A percentile compares a stretch with the other conserved stretches of the same genome.
Evolutionary conservation across 2,797 vertebrate genomes (phyloP).

Genomic region (Melopsittacus undulatus): DNA sequence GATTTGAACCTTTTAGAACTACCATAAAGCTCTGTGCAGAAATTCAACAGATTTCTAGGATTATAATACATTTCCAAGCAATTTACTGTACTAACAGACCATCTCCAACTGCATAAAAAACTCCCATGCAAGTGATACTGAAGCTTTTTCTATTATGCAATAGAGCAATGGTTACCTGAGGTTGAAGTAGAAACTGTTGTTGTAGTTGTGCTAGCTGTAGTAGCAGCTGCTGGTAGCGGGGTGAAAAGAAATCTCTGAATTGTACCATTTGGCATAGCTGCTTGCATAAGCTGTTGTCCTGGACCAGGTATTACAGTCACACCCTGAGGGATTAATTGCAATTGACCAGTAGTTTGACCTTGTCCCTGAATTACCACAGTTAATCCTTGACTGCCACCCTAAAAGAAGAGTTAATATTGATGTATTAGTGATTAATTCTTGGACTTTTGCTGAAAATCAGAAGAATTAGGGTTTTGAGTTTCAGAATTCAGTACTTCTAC

Average conservation of each 20-base stretch:
- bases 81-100: background rate
- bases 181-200: slow-evolving; percentile 80
- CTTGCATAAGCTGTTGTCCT: slow-evolving; percentile 98
- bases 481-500: background rate
- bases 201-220: slow-evolving; percentile 79
- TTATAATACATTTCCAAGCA: background rate
- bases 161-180: slow-evolving; percentile 76
- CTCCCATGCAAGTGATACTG: accelerated
- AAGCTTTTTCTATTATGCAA: background rate
- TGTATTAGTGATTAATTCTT: background rate
- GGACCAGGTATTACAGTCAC: slow-evolving; percentile 93
- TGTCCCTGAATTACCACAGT: slow-evolving; percentile 97
- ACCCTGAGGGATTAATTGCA: slow-evolving; percentile 95
- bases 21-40: background rate
- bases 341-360: slow-evolving; percentile 94
- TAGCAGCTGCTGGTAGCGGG: slow-evolving; percentile 79
- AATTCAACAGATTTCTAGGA: background rate
- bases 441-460: background rate
- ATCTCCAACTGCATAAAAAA: background rate
- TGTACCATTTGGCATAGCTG: slow-evolving; percentile 93
- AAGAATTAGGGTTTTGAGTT: background rate
- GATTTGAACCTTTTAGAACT: background rate
- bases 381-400: slow-evolving; percentile 93
- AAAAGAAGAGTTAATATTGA: background rate
- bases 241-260: slow-evolving; percentile 97